Evolutionary conservation across 2,797 vertebrate species (phyloP).

Genomic region (Aselliscus stoliczkanus): DNA sequence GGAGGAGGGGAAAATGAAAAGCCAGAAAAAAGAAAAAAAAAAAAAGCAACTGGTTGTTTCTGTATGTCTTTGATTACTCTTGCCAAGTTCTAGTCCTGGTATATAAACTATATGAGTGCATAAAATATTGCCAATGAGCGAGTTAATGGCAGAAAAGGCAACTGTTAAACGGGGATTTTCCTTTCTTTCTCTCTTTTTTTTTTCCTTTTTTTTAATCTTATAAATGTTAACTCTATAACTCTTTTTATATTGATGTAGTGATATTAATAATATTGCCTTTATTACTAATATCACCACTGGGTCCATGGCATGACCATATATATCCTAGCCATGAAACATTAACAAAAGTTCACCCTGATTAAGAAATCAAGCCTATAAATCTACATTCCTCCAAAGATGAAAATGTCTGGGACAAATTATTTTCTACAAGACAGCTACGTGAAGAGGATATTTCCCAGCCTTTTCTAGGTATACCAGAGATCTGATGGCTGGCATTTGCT

Average conservation of each 20-base stretch:
- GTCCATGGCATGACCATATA: slow-evolving; percentile 35
- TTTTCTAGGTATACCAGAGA: not conserved
- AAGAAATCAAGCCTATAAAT: slow-evolving; percentile 63
- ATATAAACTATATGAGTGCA: slow-evolving; percentile 59
- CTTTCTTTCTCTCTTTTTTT: not conserved
- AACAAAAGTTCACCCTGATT: slow-evolving; percentile 71
- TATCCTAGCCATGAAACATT: slow-evolving; percentile 58
- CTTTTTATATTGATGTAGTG: slow-evolving; percentile 72
- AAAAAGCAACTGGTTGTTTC: slow-evolving; percentile 12
- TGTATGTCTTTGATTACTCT: slow-evolving; percentile 70
- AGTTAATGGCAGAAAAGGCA: slow-evolving; percentile 63
- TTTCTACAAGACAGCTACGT: not conserved
- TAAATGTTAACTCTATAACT: slow-evolving; percentile 74
- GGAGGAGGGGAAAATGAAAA: not conserved
- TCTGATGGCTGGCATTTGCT: not conserved
- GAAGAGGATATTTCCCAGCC: not conserved
- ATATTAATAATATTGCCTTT: slow-evolving; percentile 72
- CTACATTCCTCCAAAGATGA: slow-evolving; percentile 47
- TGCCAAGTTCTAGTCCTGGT: slow-evolving; percentile 68
- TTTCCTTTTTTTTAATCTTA: not conserved
- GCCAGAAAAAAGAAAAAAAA: not conserved
- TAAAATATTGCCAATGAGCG: slow-evolving; percentile 62
- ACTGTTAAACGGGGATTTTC: slow-evolving; percentile 51
- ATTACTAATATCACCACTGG: slow-evolving; percentile 70
- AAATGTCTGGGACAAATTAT: slow-evolving; percentile 39